phyloP scores from a whole-genome alignment of 2,797 vertebrate genomes.

The Sphenodon punctatus region DNA sequence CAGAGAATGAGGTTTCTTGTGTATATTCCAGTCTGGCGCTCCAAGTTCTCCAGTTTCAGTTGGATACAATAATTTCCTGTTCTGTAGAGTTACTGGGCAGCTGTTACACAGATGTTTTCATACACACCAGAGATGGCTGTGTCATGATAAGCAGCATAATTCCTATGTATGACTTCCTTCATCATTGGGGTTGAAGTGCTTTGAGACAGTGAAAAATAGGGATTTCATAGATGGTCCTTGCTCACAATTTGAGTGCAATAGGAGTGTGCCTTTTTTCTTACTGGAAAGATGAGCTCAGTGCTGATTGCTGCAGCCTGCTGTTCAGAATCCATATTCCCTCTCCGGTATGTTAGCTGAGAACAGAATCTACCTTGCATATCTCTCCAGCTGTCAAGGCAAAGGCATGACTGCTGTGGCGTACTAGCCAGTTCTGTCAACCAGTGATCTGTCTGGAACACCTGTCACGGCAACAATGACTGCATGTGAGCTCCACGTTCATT shows the following conservation, averaged over 20 bases:
- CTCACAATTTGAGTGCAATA: too few relatives aligned
- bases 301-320: not conserved
- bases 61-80: not conserved
- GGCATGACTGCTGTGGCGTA: rapidly evolving
- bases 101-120: not conserved
- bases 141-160: not conserved
- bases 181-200: too few relatives aligned
- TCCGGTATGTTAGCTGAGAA: not conserved
- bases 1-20: too few relatives aligned
- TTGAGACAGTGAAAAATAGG: too few relatives aligned
- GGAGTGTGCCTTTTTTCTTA: too few relatives aligned
- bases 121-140: not conserved
- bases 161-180: too few relatives aligned
- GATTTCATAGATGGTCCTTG: too few relatives aligned
- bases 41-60: not conserved
- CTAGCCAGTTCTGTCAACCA: not conserved
- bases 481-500: not conserved
- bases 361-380: not conserved
- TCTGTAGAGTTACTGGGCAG: not conserved
- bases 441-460: rapidly evolving
- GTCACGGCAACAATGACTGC: not conserved
- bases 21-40: too few relatives aligned
- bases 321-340: not conserved
- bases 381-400: not conserved
- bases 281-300: too few relatives aligned